These are phyloP conservation scores for Notothenia rossii DNA, from an alignment of 2,113 vertebrate species.

Conservation along the genomic window DNA sequence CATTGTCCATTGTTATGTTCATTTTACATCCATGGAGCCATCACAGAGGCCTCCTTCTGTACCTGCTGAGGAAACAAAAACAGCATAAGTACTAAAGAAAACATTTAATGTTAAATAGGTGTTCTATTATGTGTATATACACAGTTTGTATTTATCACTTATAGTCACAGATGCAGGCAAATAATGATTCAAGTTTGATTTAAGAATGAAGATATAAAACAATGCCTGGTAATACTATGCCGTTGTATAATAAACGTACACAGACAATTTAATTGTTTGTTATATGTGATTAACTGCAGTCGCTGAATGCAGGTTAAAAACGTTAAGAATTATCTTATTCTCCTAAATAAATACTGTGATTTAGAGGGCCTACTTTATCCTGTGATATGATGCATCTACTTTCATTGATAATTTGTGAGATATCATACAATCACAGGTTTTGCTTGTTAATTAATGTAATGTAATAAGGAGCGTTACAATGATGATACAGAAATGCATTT, in stretches of 20 bases:
- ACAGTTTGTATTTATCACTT: too few relatives aligned
- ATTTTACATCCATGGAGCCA: slow-evolving; percentile 88
- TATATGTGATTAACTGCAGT: not conserved
- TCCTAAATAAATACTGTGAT: not conserved
- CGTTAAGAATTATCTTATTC: not conserved
- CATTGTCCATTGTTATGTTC: not conserved
- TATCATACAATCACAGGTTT: not conserved
- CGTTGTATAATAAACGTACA: not conserved
- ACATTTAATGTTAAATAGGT: not conserved
- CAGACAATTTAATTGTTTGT: not conserved
- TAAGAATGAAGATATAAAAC: not conserved
- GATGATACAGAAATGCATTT: not conserved
- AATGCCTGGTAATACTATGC: not conserved
- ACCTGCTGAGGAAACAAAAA: slow-evolving; percentile 76
- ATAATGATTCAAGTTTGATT: not conserved
- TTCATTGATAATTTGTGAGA: not conserved
- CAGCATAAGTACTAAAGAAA: not conserved
- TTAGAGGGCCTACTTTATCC: not conserved
- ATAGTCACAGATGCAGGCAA: not conserved
- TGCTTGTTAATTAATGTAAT: not conserved
- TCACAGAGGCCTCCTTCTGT: slow-evolving; percentile 85
- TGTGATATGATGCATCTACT: not conserved
- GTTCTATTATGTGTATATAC: not conserved
- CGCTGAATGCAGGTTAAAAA: not conserved
- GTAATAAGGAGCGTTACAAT: not conserved